A percentile compares a stretch with the other conserved stretches of the same genome.
phyloP scores from a whole-genome alignment of 2,888 invertebrate species.

The Lycophotia porphyrea region DNA sequence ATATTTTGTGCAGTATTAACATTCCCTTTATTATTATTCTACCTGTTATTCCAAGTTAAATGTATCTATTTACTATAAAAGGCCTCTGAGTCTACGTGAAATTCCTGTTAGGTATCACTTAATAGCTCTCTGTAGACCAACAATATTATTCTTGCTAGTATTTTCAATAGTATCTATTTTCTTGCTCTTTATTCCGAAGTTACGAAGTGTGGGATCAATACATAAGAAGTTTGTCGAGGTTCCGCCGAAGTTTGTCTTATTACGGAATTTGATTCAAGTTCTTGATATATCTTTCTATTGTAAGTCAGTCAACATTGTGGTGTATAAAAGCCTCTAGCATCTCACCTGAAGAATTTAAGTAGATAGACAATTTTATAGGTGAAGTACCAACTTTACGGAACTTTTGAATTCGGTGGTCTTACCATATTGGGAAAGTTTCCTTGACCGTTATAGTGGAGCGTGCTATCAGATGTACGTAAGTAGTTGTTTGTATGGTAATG shows the following conservation, averaged over 20 bases:
- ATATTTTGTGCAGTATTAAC: conserved; percentile 27
- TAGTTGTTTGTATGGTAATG: conserved; percentile 55
- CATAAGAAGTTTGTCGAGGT: conserved; percentile 3
- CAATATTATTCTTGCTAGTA: conserved; percentile 22
- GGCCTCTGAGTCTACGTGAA: conserved; percentile 6
- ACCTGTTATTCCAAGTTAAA: conserved; percentile 12
- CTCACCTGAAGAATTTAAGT: conserved; percentile 16
- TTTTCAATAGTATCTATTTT: conserved; percentile 1
- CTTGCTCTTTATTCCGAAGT: conserved; percentile 9
- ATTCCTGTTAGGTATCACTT: conserved; percentile 45
- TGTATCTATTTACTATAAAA: conserved; percentile 50
- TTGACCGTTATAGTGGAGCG: conserved; percentile 36
- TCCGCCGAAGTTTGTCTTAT: conserved; percentile 27
- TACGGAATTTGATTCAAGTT: conserved; percentile 39
- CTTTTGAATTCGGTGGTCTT: conserved; percentile 29
- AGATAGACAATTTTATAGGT: background rate
- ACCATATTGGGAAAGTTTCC: conserved; percentile 31
- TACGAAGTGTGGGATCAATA: conserved; percentile 18
- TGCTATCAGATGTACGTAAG: conserved; percentile 35
- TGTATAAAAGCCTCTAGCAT: conserved; percentile 11
- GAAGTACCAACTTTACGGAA: background rate
- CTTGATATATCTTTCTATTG: conserved; percentile 46
- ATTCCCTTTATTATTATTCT: conserved; percentile 41
- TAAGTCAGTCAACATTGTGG: conserved; percentile 13
- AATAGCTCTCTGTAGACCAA: conserved; percentile 29